Conservation (phyloP, 2,888 invertebrate genomes). For the Metellina segmentata region DNA sequence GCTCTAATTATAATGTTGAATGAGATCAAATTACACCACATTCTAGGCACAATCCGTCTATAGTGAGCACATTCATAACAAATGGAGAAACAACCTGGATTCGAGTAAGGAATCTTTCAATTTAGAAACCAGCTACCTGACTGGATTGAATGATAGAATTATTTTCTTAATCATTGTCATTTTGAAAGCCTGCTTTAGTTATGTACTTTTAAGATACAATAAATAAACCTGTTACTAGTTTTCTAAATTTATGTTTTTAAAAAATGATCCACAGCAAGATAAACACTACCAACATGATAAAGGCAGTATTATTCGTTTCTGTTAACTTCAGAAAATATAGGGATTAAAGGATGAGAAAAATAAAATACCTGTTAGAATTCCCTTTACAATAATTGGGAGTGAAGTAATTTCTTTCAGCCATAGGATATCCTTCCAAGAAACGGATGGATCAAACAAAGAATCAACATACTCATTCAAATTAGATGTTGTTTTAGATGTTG, state of each 20-base stretch:
- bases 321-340: not conserved
- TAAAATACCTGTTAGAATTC: constrained; percentile 86
- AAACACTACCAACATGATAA: not conserved
- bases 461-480: constrained; percentile 90
- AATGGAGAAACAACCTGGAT: too few relatives aligned
- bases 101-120: too few relatives aligned
- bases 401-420: constrained; percentile 90
- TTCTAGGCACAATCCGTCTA: too few relatives aligned
- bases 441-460: constrained; percentile 88
- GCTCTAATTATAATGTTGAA: too few relatives aligned
- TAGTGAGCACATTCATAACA: too few relatives aligned
- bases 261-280: not conserved
- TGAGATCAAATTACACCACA: too few relatives aligned
- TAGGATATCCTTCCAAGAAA: constrained; percentile 92
- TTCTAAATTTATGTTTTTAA: not conserved
- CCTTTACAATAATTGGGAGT: constrained; percentile 92
- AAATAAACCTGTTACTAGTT: not conserved
- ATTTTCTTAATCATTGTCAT: too few relatives aligned
- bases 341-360: too few relatives aligned
- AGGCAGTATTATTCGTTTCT: not conserved
- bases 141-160: too few relatives aligned
- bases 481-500: constrained; percentile 84
- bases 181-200: not conserved
- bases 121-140: too few relatives aligned
- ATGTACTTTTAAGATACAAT: not conserved